These are phyloP conservation scores for Copidosoma floridanum DNA, from an alignment of 1,140 invertebrate genomes.

Conservation along the genomic window DNA sequence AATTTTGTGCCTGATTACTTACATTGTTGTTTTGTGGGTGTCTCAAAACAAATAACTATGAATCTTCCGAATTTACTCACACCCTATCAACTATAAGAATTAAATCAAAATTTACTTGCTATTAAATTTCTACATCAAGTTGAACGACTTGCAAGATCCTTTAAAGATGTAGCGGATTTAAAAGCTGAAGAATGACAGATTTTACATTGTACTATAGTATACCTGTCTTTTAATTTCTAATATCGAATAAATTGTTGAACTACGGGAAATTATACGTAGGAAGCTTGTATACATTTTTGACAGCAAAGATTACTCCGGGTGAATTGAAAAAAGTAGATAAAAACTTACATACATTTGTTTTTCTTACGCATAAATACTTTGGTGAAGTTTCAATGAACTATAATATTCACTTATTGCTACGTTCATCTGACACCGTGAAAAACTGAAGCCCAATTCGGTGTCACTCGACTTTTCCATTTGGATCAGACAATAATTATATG, in stretches of 20 bases:
- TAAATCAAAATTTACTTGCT: background rate
- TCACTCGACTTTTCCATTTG: background rate
- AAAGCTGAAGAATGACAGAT: background rate
- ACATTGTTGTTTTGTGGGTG: background rate
- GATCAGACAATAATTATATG: background rate
- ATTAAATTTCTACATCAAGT: background rate
- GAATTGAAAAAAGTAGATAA: background rate
- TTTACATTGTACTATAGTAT: background rate
- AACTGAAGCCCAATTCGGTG: background rate
- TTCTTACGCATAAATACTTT: background rate
- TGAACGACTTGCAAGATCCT: background rate
- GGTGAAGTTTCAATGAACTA: background rate
- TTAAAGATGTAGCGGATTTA: background rate
- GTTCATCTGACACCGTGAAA: slow-evolving; percentile 6
- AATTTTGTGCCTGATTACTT: background rate
- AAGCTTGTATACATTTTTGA: background rate
- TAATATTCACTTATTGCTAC: background rate
- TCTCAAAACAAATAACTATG: background rate
- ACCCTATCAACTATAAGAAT: background rate
- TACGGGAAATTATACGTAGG: background rate
- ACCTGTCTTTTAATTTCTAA: background rate
- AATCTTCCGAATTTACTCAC: background rate
- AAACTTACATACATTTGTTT: background rate
- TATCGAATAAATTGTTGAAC: background rate
- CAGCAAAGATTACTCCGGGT: background rate